Evolutionary conservation across 2,888 invertebrate species (phyloP).

Genomic region (Drosophila peninsularis): DNA sequence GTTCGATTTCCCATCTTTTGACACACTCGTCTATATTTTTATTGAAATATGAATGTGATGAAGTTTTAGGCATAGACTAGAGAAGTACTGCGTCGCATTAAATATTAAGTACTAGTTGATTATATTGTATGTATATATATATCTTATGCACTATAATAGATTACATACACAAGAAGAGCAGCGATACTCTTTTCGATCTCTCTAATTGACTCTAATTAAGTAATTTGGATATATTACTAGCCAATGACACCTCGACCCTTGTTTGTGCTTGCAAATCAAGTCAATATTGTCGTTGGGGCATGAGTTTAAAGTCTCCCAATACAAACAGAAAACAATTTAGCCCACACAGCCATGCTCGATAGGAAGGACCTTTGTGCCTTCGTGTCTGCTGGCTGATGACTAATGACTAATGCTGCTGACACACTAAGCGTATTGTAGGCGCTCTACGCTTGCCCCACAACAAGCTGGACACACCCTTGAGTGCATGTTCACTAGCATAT

Average conservation of each 20-base stretch:
- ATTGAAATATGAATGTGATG: neutral
- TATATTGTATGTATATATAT: too few relatives aligned
- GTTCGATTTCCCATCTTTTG: neutral
- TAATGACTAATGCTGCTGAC: conserved; percentile 9
- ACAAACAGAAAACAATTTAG: neutral
- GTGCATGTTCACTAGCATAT: conserved; percentile 3
- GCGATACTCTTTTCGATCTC: too few relatives aligned
- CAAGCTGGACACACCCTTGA: neutral
- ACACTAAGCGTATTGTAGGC: neutral
- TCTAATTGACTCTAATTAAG: neutral
- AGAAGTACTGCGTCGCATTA: neutral
- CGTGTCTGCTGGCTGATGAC: conserved; percentile 6
- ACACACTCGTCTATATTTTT: neutral
- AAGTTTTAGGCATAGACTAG: neutral
- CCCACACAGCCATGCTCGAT: neutral
- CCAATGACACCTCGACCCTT: neutral
- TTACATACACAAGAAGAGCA: too few relatives aligned
- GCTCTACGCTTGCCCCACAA: neutral
- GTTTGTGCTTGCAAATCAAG: conserved; percentile 3
- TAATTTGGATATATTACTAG: neutral
- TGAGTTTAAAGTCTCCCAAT: conserved; percentile 3
- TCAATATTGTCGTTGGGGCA: neutral
- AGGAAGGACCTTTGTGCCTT: conserved; percentile 1
- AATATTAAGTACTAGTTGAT: too few relatives aligned
- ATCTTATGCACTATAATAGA: too few relatives aligned